Evolutionary conservation across 2,888 invertebrate species (phyloP).

Genomic region (Eilema griseolum): DNA sequence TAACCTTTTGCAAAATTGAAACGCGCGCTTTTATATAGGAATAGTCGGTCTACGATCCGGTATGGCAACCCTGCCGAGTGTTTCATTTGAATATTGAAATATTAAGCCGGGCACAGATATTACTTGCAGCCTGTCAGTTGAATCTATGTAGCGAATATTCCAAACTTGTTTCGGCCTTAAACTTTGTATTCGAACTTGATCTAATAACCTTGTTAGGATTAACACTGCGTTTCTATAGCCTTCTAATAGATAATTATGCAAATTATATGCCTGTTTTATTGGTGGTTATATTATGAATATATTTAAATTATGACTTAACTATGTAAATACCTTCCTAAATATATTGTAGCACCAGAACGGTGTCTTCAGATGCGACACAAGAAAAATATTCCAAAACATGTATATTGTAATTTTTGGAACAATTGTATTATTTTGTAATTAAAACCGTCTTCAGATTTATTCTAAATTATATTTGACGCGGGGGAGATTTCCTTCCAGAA

Average conservation of each 20-base stretch:
- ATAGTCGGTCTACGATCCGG: conserved; percentile 22
- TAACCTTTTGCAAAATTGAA: conserved; percentile 33
- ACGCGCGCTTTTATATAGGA: conserved; percentile 32
- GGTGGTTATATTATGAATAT: not conserved
- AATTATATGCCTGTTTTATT: not conserved
- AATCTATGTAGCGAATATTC: not conserved
- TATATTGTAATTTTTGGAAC: no score
- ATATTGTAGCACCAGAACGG: no score
- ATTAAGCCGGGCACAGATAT: conserved; percentile 30
- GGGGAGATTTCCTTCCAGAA: no score
- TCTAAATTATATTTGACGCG: no score
- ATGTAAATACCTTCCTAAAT: no score
- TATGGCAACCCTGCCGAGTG: conserved; percentile 21
- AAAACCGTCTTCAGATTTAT: no score
- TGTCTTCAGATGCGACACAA: no score
- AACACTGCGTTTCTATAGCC: not conserved
- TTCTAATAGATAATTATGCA: conserved; percentile 10
- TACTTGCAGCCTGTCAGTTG: conserved; percentile 13
- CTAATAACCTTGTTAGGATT: not conserved
- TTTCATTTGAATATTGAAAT: conserved; percentile 46
- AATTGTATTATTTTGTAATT: no score
- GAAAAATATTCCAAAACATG: no score
- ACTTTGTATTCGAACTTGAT: conserved; percentile 12
- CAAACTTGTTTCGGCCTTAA: not conserved
- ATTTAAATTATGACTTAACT: not conserved